Evolutionary conservation across 2,797 vertebrate species (phyloP).

Genomic region (Silurus aristotelis): DNA sequence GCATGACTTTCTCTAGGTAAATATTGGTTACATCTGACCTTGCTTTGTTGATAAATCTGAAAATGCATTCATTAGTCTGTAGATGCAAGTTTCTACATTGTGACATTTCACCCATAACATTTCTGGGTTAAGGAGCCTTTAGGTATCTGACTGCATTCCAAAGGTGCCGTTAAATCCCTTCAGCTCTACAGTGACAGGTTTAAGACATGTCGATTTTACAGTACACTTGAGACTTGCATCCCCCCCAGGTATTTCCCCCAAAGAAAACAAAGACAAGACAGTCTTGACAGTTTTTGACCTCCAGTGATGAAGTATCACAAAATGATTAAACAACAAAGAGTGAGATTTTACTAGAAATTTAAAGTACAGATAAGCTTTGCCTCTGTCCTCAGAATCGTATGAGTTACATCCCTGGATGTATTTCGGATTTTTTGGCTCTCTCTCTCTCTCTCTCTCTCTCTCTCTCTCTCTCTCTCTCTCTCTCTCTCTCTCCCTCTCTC

Average conservation of each 20-base stretch:
- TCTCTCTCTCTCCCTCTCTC: neutral
- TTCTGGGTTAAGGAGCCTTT: neutral
- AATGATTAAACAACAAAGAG: neutral
- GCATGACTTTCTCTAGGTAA: neutral
- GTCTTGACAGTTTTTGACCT: neutral
- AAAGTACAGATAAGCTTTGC: neutral
- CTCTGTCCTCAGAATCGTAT: neutral
- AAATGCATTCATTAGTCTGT: neutral
- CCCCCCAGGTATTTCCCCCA: neutral
- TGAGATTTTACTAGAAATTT: neutral
- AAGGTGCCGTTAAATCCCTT: neutral
- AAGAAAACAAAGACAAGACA: neutral
- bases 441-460: neutral
- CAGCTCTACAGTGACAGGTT: neutral
- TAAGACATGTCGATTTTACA: neutral
- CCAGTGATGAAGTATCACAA: neutral
- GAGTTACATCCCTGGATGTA: neutral
- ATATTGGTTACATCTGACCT: neutral
- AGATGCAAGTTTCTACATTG: neutral
- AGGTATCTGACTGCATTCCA: slow-evolving; percentile 11
- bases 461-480: neutral
- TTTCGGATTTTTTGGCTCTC: slow-evolving; percentile 11
- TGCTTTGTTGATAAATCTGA: neutral
- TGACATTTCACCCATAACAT: slow-evolving; percentile 3
- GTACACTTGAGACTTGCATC: neutral